These are phyloP conservation scores for Lindbergichthys nudifrons DNA, from an alignment of 2,797 vertebrate genomes.

Conservation along the genomic window DNA sequence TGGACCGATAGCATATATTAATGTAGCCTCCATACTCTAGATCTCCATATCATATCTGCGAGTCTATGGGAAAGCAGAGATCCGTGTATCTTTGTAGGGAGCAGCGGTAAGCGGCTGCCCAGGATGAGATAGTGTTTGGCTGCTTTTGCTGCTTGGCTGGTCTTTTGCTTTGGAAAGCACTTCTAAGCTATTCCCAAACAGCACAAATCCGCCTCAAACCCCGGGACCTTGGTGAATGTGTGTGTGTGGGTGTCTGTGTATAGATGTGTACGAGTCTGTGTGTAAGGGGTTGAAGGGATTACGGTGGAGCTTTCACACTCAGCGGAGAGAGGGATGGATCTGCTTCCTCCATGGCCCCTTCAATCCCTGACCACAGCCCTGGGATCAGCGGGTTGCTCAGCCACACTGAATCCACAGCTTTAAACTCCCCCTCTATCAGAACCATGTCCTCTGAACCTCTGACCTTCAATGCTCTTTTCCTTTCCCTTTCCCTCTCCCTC, in stretches of 20 bases:
- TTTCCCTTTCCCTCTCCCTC: slow-evolving; percentile 42
- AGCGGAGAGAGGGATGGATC: slow-evolving; percentile 75
- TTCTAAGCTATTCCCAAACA: slow-evolving; percentile 81
- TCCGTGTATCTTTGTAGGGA: slow-evolving; percentile 40
- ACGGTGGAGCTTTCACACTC: slow-evolving; percentile 79
- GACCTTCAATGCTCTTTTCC: slow-evolving; percentile 61
- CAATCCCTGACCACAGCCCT: slow-evolving; percentile 73
- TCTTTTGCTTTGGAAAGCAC: slow-evolving; percentile 77
- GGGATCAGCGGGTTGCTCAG: slow-evolving; percentile 76
- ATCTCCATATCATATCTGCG: slow-evolving; percentile 24
- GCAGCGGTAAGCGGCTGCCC: slow-evolving; percentile 61
- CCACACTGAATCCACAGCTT: slow-evolving; percentile 72
- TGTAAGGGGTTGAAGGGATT: slow-evolving; percentile 76
- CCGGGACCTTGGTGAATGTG: slow-evolving; percentile 58
- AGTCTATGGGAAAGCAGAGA: slow-evolving; percentile 24
- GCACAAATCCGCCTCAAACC: slow-evolving; percentile 78
- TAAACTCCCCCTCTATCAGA: slow-evolving; percentile 63
- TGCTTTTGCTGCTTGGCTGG: slow-evolving; percentile 62
- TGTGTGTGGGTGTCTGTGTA: slow-evolving; percentile 32
- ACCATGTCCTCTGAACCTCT: slow-evolving; percentile 63
- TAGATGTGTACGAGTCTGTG: slow-evolving; percentile 49
- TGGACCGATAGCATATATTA: slow-evolving; percentile 18
- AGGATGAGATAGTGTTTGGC: slow-evolving; percentile 52
- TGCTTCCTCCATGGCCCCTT: slow-evolving; percentile 65
- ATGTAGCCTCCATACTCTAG: slow-evolving; percentile 5